These are phyloP conservation scores for Rattus rattus DNA, from an alignment of 2,113 vertebrate genomes.

Conservation along the genomic window DNA sequence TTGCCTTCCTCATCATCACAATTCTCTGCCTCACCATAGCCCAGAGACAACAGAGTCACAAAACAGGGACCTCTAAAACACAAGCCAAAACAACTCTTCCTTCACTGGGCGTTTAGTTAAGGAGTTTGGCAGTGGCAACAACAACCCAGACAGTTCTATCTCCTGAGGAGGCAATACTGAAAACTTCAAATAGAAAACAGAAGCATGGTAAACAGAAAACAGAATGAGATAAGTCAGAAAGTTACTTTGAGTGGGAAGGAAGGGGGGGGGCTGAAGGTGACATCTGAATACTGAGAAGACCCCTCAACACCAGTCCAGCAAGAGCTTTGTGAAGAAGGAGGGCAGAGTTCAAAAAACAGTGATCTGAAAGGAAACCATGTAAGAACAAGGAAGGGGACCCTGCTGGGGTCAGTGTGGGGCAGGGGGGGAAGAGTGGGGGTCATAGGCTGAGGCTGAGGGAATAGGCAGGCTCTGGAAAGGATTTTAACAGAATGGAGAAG, in stretches of 20 bases:
- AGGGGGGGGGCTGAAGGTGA: not conserved
- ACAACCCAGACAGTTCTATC: not conserved
- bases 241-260: not conserved
- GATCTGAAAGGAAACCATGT: not conserved
- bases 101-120: not conserved
- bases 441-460: not conserved
- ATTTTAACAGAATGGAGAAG: not conserved
- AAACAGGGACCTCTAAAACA: not conserved
- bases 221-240: not conserved
- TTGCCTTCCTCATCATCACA: too few species aligned
- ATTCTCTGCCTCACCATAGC: not conserved
- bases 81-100: not conserved
- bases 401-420: fast-evolving
- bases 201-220: not conserved
- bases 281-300: not conserved
- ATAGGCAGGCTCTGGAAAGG: not conserved
- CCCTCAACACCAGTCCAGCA: not conserved
- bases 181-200: not conserved
- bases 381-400: not conserved
- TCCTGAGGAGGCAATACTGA: not conserved
- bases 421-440: not conserved
- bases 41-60: not conserved
- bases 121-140: not conserved
- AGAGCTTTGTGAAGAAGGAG: not conserved
- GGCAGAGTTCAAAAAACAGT: not conserved